Evolutionary conservation across 2,797 vertebrate genomes (phyloP).

Genomic region (Centroberyx gerrardi): DNA sequence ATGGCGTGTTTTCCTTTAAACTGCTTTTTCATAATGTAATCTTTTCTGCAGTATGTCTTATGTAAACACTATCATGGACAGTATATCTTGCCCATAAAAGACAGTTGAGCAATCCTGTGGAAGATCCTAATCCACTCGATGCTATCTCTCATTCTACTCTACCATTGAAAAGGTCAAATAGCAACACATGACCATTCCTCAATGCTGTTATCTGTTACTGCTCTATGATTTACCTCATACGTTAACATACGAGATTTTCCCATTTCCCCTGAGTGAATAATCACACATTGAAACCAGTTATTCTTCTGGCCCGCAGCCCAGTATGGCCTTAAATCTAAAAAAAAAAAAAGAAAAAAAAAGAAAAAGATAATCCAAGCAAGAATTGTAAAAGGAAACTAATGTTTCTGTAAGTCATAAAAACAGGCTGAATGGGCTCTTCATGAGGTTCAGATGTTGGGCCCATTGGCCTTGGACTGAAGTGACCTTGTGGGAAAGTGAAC

Average conservation of each 20-base stretch:
- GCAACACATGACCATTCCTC: slow-evolving; percentile 29
- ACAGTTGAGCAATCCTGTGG: slow-evolving; percentile 23
- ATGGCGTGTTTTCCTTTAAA: slow-evolving; percentile 54
- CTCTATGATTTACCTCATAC: slow-evolving; percentile 57
- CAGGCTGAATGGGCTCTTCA: slow-evolving; percentile 55
- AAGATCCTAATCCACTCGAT: slow-evolving; percentile 20
- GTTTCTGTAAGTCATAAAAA: slow-evolving; percentile 69
- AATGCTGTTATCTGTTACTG: slow-evolving; percentile 47
- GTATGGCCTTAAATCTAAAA: slow-evolving; percentile 63
- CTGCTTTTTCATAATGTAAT: slow-evolving; percentile 42
- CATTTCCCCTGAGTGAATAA: slow-evolving; percentile 56
- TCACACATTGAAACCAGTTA: slow-evolving; percentile 69
- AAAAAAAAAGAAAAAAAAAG: slow-evolving; percentile 1
- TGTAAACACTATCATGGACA: slow-evolving; percentile 29
- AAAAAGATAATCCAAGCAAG: slow-evolving; percentile 64
- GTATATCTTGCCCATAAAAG: slow-evolving; percentile 21
- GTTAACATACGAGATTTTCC: slow-evolving; percentile 53
- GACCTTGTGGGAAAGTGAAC: slow-evolving; percentile 68
- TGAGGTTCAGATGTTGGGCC: slow-evolving; percentile 70
- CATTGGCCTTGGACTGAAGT: slow-evolving; percentile 58
- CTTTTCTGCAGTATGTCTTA: not conserved
- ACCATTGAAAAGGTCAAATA: slow-evolving; percentile 36
- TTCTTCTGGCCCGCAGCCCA: slow-evolving; percentile 66
- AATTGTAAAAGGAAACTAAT: slow-evolving; percentile 71
- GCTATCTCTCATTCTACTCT: slow-evolving; percentile 26